A percentile compares a stretch with the other conserved stretches of the same genome.
phyloP scores from a whole-genome alignment of 1,140 invertebrate genomes.

The Brachionus rubens region DNA sequence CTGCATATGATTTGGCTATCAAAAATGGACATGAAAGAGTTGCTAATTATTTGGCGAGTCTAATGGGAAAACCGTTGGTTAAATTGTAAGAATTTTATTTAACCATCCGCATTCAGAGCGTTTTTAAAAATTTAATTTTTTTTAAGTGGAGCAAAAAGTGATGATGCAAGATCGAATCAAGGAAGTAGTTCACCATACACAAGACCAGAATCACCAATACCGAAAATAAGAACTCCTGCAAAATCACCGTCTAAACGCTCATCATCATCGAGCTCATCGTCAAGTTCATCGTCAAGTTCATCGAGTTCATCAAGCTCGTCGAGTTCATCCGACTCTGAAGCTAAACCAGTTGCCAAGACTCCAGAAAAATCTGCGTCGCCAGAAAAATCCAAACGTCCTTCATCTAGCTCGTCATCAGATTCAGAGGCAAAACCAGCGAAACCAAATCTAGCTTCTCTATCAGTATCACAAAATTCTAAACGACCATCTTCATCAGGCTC shows the following conservation, averaged over 20 bases:
- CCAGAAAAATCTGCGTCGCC: too few relatives aligned
- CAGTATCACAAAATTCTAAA: too few relatives aligned
- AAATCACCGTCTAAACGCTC: background rate
- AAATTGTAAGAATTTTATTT: background rate
- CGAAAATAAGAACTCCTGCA: background rate
- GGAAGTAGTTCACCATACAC: background rate
- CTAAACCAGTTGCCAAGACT: too few relatives aligned
- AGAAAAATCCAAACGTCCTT: too few relatives aligned
- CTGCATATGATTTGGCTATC: constrained; percentile 28
- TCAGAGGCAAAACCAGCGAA: too few relatives aligned
- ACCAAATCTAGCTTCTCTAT: too few relatives aligned
- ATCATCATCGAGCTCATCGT: background rate
- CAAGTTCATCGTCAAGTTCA: background rate
- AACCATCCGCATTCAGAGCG: background rate
- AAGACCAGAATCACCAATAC: background rate
- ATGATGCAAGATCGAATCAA: background rate
- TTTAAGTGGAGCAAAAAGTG: background rate
- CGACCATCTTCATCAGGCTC: background rate
- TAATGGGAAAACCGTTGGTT: constrained; percentile 33
- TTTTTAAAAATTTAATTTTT: background rate
- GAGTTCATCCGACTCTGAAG: too few relatives aligned
- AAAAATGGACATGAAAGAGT: constrained; percentile 17
- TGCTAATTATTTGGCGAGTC: background rate
- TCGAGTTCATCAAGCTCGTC: background rate
- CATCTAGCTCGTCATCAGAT: too few relatives aligned